Conservation (phyloP, 2,888 invertebrate species). For the Atethmia centrago region DNA sequence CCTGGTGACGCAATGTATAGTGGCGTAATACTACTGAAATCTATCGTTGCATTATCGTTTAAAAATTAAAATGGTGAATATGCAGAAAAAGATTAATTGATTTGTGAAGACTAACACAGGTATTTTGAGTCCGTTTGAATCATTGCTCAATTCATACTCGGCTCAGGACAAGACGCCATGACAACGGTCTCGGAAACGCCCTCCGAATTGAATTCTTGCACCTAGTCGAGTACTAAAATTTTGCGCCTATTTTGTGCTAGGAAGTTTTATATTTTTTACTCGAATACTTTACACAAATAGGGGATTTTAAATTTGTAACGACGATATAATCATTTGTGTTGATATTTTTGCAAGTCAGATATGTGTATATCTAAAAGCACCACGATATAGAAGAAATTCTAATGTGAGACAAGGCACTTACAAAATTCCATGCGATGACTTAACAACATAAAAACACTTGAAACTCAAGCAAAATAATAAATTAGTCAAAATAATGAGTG, state of each 20-base stretch:
- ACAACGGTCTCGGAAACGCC: not conserved
- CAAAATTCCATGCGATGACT: not conserved
- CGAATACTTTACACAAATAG: too few species aligned
- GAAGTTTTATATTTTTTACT: too few species aligned
- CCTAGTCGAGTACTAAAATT: too few species aligned
- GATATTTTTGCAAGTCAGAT: not conserved
- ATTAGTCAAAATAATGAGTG: not conserved
- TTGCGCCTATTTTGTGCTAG: too few species aligned
- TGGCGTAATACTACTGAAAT: conserved; percentile 18
- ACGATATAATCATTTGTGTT: not conserved
- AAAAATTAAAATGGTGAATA: conserved; percentile 18
- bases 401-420: not conserved
- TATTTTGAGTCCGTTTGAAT: not conserved
- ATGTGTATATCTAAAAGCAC: not conserved
- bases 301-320: too few species aligned
- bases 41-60: conserved; percentile 23
- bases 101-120: not conserved
- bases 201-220: not conserved
- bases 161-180: not conserved
- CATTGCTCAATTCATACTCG: not conserved
- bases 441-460: not conserved
- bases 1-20: conserved; percentile 18
- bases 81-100: conserved; percentile 13
- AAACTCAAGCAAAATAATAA: not conserved
- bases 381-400: not conserved